Evolutionary conservation across 1,140 invertebrate genomes (phyloP).

Genomic region (Lasioglossum baleicum): DNA sequence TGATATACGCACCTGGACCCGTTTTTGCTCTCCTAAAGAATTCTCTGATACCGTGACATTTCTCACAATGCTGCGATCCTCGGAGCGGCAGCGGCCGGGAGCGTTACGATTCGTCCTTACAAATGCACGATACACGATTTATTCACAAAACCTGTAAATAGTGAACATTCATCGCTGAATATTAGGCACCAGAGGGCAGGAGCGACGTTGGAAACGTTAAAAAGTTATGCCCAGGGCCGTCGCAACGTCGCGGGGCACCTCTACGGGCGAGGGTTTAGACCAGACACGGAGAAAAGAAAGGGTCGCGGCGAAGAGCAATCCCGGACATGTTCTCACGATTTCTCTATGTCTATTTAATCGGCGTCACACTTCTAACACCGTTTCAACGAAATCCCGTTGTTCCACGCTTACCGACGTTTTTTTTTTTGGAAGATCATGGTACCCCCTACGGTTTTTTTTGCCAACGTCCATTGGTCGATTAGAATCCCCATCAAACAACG

Average conservation of each 20-base stretch:
- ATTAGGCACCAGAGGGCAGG: constrained; percentile 76
- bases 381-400: not conserved
- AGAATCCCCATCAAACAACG: constrained; percentile 2
- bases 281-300: constrained; percentile 8
- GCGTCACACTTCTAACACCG: constrained; percentile 19
- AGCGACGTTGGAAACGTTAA: constrained; percentile 68
- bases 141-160: constrained; percentile 70
- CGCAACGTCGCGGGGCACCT: constrained; percentile 18
- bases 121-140: constrained; percentile 55
- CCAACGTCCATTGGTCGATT: constrained; percentile 5
- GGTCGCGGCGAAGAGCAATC: constrained; percentile 8
- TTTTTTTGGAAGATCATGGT: not conserved
- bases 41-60: constrained; percentile 49
- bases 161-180: constrained; percentile 71
- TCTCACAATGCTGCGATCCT: constrained; percentile 30
- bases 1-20: constrained; percentile 50
- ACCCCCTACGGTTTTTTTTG: constrained; percentile 1
- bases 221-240: constrained; percentile 72
- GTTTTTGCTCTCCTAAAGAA: constrained; percentile 48
- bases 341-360: constrained; percentile 42
- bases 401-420: too few relatives aligned
- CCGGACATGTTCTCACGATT: constrained; percentile 44
- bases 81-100: constrained; percentile 16
- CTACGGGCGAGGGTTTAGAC: constrained; percentile 14
- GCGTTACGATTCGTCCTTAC: constrained; percentile 42